Percentiles rank a stretch among this genome's conserved stretches.
Evolutionary conservation across 1,140 invertebrate species (phyloP).

Genomic region (Nephila pilipes): DNA sequence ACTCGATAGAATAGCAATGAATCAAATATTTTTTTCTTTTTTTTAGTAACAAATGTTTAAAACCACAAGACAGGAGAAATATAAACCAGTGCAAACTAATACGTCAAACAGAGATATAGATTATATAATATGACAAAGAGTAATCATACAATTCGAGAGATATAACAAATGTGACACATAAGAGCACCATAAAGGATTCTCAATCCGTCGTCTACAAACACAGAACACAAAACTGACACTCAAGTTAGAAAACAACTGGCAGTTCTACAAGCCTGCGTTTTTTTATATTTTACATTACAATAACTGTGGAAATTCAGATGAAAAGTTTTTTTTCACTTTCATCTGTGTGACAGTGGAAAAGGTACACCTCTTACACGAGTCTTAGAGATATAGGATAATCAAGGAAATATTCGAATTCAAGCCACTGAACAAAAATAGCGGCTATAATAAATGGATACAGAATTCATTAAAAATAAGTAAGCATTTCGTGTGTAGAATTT

Average conservation of each 20-base stretch:
- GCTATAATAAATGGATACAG: neutral
- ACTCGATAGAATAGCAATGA: neutral
- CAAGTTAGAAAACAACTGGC: conserved; percentile 67
- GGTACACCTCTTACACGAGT: conserved; percentile 49
- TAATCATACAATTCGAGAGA: conserved; percentile 46
- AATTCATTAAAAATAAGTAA: neutral
- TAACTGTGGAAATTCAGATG: conserved; percentile 34
- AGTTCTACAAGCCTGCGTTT: conserved; percentile 33
- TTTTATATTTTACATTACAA: conserved; percentile 44
- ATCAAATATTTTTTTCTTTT: neutral
- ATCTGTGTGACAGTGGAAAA: neutral
- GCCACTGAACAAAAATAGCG: neutral
- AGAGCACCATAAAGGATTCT: conserved; percentile 75
- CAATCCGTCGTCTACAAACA: conserved; percentile 74
- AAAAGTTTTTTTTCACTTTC: neutral
- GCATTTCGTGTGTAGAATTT: neutral
- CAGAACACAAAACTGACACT: conserved; percentile 68
- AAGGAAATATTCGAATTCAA: neutral
- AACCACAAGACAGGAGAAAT: conserved; percentile 31
- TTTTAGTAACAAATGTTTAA: conserved; percentile 38
- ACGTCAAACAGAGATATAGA: conserved; percentile 49
- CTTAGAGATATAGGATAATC: conserved; percentile 14
- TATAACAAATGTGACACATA: conserved; percentile 69
- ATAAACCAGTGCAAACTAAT: conserved; percentile 63
- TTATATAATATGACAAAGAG: conserved; percentile 65